These are phyloP conservation scores for Podarcis raffonei DNA, from an alignment of 2,113 vertebrate species.

Conservation along the genomic window DNA sequence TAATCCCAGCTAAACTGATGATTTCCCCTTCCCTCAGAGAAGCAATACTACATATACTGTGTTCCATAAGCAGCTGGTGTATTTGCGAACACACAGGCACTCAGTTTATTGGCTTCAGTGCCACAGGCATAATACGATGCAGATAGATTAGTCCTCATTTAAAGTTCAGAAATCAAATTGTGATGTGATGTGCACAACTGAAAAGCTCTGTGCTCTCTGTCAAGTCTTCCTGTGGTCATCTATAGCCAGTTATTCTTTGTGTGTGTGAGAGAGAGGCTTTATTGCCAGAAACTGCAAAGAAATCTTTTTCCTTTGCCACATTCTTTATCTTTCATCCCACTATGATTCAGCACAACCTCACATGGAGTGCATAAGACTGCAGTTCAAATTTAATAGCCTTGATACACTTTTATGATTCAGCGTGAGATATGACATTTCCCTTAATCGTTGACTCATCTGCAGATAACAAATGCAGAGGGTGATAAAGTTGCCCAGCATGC, in stretches of 20 bases:
- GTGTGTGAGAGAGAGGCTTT: background rate
- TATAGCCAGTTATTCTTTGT: background rate
- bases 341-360: constrained; percentile 12
- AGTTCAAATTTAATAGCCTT: background rate
- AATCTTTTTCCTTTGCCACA: accelerated
- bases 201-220: background rate
- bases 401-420: background rate
- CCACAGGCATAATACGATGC: no score
- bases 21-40: background rate
- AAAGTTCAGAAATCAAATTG: background rate
- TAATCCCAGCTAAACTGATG: background rate
- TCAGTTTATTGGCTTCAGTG: background rate
- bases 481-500: background rate
- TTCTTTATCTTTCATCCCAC: background rate
- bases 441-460: constrained; percentile 10
- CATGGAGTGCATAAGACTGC: accelerated
- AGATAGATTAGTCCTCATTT: background rate
- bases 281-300: background rate
- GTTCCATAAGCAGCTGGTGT: background rate
- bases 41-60: background rate
- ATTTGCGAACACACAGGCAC: background rate
- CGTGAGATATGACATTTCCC: constrained; percentile 13
- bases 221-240: background rate
- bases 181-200: background rate
- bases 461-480: background rate